Conservation (phyloP, 2,113 vertebrate genomes). For the Lophotis ruficrista region DNA sequence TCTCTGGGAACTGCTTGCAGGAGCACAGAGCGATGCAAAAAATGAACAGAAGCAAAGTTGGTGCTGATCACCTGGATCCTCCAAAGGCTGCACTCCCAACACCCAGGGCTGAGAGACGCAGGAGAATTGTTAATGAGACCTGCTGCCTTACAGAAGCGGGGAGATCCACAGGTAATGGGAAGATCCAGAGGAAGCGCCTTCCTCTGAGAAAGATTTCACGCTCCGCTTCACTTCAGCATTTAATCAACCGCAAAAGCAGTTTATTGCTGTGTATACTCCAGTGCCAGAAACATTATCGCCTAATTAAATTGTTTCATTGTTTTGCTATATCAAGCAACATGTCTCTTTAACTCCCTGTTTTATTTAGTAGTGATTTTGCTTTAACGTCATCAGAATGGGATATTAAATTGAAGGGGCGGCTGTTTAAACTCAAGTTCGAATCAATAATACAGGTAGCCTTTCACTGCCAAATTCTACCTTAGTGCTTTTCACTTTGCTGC, state of each 20-base stretch:
- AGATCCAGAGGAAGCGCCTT: conserved; percentile 3
- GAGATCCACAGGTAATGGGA: neutral
- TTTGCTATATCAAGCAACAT: conserved; percentile 67
- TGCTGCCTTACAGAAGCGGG: neutral
- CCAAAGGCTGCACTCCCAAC: neutral
- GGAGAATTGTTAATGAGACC: neutral
- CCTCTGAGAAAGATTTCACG: conserved; percentile 43
- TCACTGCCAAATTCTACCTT: conserved; percentile 49
- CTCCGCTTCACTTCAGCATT: conserved; percentile 52
- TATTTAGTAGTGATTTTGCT: conserved; percentile 67
- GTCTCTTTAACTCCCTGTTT: conserved; percentile 72
- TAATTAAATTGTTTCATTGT: conserved; percentile 77
- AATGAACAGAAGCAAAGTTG: neutral
- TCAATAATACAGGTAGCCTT: conserved; percentile 68
- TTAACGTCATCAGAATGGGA: conserved; percentile 58
- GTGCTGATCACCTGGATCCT: neutral
- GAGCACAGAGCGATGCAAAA: neutral
- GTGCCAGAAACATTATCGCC: conserved; percentile 51
- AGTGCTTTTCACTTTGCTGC: conserved; percentile 35
- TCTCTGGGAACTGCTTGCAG: neutral
- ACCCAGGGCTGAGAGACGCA: neutral
- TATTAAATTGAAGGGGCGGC: conserved; percentile 68
- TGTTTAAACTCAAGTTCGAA: conserved; percentile 68
- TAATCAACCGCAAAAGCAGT: conserved; percentile 67
- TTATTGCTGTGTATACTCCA: conserved; percentile 57